A percentile compares a stretch with the other conserved stretches of the same genome.
Conservation (phyloP, 2,797 vertebrate species). For the Tarsius wallacei region DNA sequence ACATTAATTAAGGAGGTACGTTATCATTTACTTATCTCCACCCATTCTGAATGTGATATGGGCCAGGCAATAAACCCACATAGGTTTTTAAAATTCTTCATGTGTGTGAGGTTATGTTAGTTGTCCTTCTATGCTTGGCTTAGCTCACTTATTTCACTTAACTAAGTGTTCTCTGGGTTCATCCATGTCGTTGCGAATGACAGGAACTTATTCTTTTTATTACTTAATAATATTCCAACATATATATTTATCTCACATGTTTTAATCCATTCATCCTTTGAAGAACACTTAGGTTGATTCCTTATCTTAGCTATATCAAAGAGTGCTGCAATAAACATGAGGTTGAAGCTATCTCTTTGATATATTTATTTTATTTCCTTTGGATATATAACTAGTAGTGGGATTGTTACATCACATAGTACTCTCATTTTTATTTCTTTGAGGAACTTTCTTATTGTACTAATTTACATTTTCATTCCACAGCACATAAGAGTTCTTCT, state of each 20-base stretch:
- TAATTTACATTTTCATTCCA: not conserved
- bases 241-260: not conserved
- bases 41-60: not conserved
- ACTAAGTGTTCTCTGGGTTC: not conserved
- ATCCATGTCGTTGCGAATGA: not conserved
- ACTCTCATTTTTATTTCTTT: not conserved
- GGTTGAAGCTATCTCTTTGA: not conserved
- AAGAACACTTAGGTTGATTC: not conserved
- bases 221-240: not conserved
- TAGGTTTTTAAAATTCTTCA: not conserved
- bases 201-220: not conserved
- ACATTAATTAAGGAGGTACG: slow-evolving; percentile 67
- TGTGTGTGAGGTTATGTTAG: not conserved
- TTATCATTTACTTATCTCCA: not conserved
- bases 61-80: not conserved
- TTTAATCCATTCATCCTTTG: not conserved
- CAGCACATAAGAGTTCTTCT: not conserved
- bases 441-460: not conserved
- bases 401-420: not conserved
- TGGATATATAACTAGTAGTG: not conserved
- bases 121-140: not conserved
- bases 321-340: not conserved
- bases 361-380: not conserved
- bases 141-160: not conserved
- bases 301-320: not conserved